phyloP scores from a whole-genome alignment of 2,888 invertebrate genomes.

The Drosophila eohydei region DNA sequence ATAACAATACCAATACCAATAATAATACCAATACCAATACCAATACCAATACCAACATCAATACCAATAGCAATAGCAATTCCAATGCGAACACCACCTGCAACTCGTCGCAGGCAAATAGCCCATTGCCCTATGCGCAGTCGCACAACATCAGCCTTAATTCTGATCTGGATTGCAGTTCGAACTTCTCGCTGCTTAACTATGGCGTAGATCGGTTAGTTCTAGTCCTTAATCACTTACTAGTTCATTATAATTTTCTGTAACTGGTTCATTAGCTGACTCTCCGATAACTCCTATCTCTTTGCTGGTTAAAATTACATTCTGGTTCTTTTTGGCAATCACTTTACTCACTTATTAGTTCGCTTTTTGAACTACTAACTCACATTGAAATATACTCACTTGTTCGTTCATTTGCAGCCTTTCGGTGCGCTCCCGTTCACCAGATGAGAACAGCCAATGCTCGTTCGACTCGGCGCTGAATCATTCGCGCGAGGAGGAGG shows the following conservation, averaged over 20 bases:
- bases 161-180: constrained; percentile 82
- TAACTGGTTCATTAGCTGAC: background rate
- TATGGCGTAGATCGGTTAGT: constrained; percentile 88
- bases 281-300: background rate
- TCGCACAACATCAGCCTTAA: constrained; percentile 81
- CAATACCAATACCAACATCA: constrained; percentile 14
- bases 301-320: background rate
- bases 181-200: constrained; percentile 87
- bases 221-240: background rate
- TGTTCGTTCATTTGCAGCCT: constrained; percentile 82
- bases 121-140: constrained; percentile 83
- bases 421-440: constrained; percentile 91
- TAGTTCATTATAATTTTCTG: background rate
- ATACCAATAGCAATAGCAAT: constrained; percentile 4
- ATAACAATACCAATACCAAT: constrained; percentile 13
- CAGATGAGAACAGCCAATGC: constrained; percentile 89
- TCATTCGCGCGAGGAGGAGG: constrained; percentile 93
- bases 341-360: background rate
- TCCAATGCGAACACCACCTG: constrained; percentile 27
- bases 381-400: background rate
- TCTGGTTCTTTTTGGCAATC: background rate
- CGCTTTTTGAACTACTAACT: background rate
- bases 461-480: constrained; percentile 95
- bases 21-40: constrained; percentile 20
- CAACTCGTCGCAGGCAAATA: constrained; percentile 60